Conservation (phyloP, 2,113 vertebrate genomes). For the Ivindomyrus marchei region DNA sequence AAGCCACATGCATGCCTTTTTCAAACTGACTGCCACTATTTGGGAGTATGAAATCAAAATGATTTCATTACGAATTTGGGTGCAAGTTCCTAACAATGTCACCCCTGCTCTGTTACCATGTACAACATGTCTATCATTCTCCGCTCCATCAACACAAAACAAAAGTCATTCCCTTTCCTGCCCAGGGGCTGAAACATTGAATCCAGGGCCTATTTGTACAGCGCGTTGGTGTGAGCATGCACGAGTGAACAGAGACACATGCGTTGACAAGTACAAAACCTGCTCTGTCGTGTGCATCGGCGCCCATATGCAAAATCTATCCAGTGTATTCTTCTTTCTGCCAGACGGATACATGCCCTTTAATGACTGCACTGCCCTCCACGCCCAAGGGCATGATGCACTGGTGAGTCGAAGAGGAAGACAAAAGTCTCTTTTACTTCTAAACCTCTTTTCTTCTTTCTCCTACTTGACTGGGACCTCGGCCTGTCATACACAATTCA, state of each 20-base stretch:
- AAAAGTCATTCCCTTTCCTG: not conserved
- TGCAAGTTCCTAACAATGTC: not conserved
- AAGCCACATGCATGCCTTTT: not conserved
- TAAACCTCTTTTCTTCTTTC: conserved; percentile 14
- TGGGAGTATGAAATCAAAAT: not conserved
- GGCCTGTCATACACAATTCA: conserved; percentile 32
- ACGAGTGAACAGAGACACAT: not conserved
- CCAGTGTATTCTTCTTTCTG: conserved; percentile 20
- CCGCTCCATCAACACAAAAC: not conserved
- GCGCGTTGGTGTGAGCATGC: not conserved
- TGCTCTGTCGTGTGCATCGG: conserved; percentile 15
- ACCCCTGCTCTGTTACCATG: not conserved
- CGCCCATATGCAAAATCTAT: conserved; percentile 3
- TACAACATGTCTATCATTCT: not conserved
- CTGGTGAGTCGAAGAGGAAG: conserved; percentile 39
- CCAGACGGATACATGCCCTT: conserved; percentile 31
- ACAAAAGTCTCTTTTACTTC: conserved; percentile 42
- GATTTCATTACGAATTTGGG: not conserved
- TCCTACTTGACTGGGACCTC: not conserved
- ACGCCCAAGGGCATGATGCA: conserved; percentile 28
- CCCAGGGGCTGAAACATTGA: not conserved
- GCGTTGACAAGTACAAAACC: conserved; percentile 10
- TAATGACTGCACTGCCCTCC: conserved; percentile 25
- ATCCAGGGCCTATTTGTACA: not conserved
- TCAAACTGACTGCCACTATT: not conserved